Evolutionary conservation across 2,797 vertebrate species (phyloP), one percentile per base, ranked within the genome.

Genomic region (Arctocebus calabarensis): DNA sequence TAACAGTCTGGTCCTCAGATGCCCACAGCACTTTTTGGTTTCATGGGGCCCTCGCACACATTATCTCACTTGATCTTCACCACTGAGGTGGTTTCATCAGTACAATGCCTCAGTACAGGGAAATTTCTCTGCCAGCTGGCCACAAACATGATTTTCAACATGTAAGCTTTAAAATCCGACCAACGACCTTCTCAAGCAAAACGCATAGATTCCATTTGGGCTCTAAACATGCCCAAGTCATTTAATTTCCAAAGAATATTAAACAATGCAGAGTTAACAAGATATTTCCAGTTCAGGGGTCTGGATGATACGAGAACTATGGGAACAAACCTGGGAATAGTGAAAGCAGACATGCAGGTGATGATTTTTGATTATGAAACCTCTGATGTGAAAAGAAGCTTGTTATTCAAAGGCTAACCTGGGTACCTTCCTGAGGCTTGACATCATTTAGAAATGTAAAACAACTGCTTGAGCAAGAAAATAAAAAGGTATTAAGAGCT

Each of bases 211-310:
- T 96, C 77, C 75, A 96, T 86, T 17, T 92, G 10, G 62, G 66
- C 75, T 94, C 55, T 95, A 93, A 96, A 84, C 75, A 92, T 52
- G 84, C 12, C 87, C 91, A 97, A 94, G 90, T 81, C 95, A 45
- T 96, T 97, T 96, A 92, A 98, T 97, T 97, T 97, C 75, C 70
- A 95, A 88, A 96, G 90, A 97, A 94, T 90, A 97, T 90, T 96
- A 97, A 98, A 43, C 84, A 97, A n/a, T 75, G 27, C 9, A 64
- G 78, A 82, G 57, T 94, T 97, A 48, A 96, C 73, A 90, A 97
- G 81, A 70, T 88, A 92, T 84, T 96, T 97, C 86, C 96, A 97
- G 82, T 90, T 91, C 59, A 88, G 45, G 77, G 71, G 62, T 78
- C 94, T 77, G 57, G 57, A 85, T 92, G 86, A 96, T 92, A 61